Evolutionary conservation across 2,797 vertebrate species (phyloP).

Genomic region (Lepus oiostolus): DNA sequence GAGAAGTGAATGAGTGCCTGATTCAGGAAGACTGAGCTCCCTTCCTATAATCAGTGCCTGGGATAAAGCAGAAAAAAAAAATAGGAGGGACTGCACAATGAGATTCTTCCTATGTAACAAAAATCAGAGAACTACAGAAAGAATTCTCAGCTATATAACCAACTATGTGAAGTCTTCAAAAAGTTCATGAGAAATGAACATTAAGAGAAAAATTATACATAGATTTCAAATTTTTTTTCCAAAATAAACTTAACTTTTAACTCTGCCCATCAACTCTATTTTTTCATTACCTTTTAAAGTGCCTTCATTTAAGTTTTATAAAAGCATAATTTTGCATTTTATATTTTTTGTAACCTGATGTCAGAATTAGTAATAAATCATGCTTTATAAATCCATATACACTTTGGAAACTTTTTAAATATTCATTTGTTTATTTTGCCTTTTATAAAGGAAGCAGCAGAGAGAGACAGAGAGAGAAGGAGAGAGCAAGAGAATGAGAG

Average conservation of each 20-base stretch:
- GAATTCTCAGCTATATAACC: not conserved
- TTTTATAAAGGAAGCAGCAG: too few relatives aligned
- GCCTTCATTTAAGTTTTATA: not conserved
- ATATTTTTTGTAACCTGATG: not conserved
- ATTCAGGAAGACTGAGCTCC: not conserved
- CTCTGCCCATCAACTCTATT: too few relatives aligned
- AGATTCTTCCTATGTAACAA: not conserved
- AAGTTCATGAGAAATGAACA: too few relatives aligned
- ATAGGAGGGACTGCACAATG: not conserved
- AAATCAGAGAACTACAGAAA: not conserved
- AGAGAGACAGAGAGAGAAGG: too few relatives aligned
- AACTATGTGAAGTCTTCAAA: too few relatives aligned
- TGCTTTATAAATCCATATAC: not conserved
- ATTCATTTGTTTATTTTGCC: too few relatives aligned
- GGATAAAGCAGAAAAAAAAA: not conserved
- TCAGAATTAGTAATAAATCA: not conserved
- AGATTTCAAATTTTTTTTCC: too few relatives aligned
- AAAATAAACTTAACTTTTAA: too few relatives aligned
- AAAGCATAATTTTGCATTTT: constrained; percentile 12
- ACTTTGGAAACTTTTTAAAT: not conserved
- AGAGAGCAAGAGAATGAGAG: too few relatives aligned
- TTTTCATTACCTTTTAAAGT: not conserved
- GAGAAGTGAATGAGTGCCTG: not conserved
- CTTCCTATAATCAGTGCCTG: not conserved
- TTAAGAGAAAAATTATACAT: too few relatives aligned